phyloP scores from a whole-genome alignment of 2,113 vertebrate species.

The Corythornis madagascariensis region DNA sequence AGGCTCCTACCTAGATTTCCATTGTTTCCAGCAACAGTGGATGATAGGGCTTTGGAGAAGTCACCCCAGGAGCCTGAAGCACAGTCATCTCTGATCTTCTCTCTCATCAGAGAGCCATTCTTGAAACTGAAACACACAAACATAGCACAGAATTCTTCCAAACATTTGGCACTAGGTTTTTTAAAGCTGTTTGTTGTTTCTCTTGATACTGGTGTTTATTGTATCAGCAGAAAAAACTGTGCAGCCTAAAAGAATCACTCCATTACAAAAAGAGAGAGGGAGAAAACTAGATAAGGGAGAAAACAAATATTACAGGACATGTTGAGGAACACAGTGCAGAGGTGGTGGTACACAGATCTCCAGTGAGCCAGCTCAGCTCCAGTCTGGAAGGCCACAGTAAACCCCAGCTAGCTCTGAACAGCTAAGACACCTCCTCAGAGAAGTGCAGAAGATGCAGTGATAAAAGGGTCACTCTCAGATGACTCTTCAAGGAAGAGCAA shows the following conservation, averaged over 20 bases:
- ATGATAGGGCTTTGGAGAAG: constrained; percentile 82
- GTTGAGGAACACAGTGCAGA: neutral
- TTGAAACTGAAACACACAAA: constrained; percentile 86
- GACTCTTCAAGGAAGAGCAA: neutral
- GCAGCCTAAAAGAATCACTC: neutral
- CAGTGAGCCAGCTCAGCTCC: neutral
- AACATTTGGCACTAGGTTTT: neutral
- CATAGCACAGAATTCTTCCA: neutral
- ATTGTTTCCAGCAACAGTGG: constrained; percentile 84
- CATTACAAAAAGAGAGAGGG: neutral
- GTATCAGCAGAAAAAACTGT: neutral
- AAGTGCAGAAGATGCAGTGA: neutral
- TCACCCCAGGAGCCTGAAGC: constrained; percentile 87
- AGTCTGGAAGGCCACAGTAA: neutral
- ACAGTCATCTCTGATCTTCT: constrained; percentile 85
- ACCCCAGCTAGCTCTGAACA: neutral
- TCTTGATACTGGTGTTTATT: neutral
- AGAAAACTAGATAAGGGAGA: neutral
- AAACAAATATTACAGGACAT: neutral
- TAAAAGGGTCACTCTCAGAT: neutral
- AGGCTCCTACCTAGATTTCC: constrained; percentile 85
- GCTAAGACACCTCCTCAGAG: neutral
- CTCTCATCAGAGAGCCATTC: constrained; percentile 93
- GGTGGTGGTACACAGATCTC: neutral
- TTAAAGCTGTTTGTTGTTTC: neutral